phyloP scores from a whole-genome alignment of 2,113 vertebrate species.

The Dicerorhinus sumatrensis region DNA sequence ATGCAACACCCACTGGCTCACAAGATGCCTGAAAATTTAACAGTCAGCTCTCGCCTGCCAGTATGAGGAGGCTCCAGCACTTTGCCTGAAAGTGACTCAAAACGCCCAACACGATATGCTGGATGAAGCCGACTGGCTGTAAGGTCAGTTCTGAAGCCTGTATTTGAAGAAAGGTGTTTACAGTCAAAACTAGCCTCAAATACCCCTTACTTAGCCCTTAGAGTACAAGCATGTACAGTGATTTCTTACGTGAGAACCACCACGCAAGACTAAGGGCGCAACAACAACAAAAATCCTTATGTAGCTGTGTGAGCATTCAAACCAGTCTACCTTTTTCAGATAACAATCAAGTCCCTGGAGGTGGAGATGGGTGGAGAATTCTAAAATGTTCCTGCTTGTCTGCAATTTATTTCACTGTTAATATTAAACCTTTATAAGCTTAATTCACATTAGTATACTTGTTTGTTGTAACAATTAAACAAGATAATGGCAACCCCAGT shows the following conservation, averaged over 20 bases:
- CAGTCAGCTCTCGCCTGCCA: not conserved
- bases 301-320: not conserved
- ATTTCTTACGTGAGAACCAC: not conserved
- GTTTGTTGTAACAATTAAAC: not conserved
- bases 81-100: not conserved
- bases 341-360: not conserved
- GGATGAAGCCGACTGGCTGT: not conserved
- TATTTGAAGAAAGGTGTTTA: not conserved
- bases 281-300: not conserved
- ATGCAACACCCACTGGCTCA: not conserved
- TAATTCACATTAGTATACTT: not conserved
- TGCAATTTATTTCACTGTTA: not conserved
- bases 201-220: not conserved
- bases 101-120: rapidly evolving
- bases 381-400: not conserved
- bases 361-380: not conserved
- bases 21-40: not conserved
- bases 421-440: not conserved
- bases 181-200: not conserved
- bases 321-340: not conserved
- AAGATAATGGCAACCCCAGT: not conserved
- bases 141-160: not conserved
- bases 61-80: too few species aligned
- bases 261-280: not conserved
- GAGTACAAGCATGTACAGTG: too few species aligned